Percentiles rank a stretch among this genome's conserved stretches.
Conservation (phyloP, 2,888 invertebrate genomes). For the Morpho achilles region DNA sequence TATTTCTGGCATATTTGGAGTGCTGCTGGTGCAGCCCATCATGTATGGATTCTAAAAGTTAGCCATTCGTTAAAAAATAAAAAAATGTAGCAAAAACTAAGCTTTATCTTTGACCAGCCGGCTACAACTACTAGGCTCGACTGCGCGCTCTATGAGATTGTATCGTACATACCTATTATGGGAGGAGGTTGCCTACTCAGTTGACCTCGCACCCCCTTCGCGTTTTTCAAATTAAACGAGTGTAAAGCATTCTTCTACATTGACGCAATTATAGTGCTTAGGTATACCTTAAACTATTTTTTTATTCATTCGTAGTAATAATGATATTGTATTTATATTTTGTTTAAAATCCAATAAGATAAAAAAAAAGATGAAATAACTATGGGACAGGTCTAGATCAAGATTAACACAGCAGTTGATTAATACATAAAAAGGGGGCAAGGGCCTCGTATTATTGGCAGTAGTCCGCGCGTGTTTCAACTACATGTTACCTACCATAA, state of each 20-base stretch:
- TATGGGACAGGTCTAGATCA: constrained; percentile 4
- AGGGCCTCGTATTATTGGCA: constrained; percentile 18
- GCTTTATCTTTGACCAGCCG: constrained; percentile 45
- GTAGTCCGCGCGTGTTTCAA: constrained; percentile 17
- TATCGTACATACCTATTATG: constrained; percentile 68
- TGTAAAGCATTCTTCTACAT: constrained; percentile 45
- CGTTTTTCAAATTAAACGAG: constrained; percentile 75
- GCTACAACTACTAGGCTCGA: constrained; percentile 51
- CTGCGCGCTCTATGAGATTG: constrained; percentile 58
- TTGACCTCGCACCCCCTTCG: constrained; percentile 78
- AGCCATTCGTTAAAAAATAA: constrained; percentile 26
- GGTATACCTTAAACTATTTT: constrained; percentile 39
- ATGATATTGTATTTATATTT: constrained; percentile 8
- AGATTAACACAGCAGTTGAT: constrained; percentile 12
- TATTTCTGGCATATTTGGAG: constrained; percentile 50
- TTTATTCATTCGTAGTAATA: constrained; percentile 21
- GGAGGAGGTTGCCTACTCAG: constrained; percentile 70
- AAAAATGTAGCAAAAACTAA: constrained; percentile 15
- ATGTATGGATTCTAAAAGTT: constrained; percentile 35
- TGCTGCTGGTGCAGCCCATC: constrained; percentile 75
- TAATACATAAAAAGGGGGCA: constrained; percentile 22
- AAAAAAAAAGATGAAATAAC: constrained; percentile 7
- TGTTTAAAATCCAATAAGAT: constrained; percentile 15
- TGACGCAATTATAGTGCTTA: constrained; percentile 58
- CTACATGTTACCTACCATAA: not conserved